phyloP scores from a whole-genome alignment of 2,888 invertebrate genomes.

The Hydraecia micacea region DNA sequence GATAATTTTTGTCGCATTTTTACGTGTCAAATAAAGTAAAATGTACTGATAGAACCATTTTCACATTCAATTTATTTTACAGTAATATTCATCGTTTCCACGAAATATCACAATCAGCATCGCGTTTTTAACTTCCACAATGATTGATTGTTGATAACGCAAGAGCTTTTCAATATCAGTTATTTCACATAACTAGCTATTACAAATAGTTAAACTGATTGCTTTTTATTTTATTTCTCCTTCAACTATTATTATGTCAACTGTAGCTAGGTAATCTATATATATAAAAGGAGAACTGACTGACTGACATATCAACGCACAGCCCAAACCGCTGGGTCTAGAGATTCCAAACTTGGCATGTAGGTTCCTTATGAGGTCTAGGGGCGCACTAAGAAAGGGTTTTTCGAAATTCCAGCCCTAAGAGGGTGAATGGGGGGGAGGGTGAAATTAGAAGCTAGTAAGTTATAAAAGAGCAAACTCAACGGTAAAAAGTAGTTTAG shows the following conservation, averaged over 20 bases:
- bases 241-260: background rate
- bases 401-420: no score
- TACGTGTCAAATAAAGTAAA: no score
- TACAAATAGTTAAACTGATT: slow-evolving; percentile 17
- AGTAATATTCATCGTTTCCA: slow-evolving; percentile 10
- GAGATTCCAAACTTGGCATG: no score
- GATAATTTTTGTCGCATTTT: no score
- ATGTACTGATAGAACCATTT: background rate
- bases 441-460: no score
- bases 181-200: slow-evolving; percentile 26
- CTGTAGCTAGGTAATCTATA: background rate
- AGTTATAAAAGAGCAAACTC: slow-evolving; percentile 5
- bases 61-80: slow-evolving; percentile 4
- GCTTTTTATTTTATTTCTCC: background rate
- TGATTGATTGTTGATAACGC: slow-evolving; percentile 34
- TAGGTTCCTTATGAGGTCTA: no score
- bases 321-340: no score
- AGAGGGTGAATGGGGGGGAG: no score
- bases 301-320: no score
- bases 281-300: no score
- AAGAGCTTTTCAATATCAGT: slow-evolving; percentile 33
- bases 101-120: slow-evolving; percentile 21
- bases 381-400: no score
- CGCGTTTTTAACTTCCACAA: slow-evolving; percentile 24
- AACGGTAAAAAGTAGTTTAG: background rate